Base-by-base conservation (phyloP, 2,797 vertebrate species). In the Lophotriccus pileatus region DNA sequence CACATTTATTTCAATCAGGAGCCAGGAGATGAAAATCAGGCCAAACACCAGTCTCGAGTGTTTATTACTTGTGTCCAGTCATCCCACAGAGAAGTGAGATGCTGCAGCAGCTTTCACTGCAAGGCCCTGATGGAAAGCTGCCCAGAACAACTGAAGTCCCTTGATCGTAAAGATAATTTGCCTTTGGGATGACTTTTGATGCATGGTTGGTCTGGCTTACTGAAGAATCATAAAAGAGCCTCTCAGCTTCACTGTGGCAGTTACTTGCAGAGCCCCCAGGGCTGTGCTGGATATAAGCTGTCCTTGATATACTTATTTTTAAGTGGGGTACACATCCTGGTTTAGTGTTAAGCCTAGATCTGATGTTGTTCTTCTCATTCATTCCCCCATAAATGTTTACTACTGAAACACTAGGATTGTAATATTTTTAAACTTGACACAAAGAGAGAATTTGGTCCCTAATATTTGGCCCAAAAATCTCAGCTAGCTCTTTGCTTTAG, bases 21-120 rank as follows among this genome's bases (percentile, higher is more conserved):
- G 85, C 72, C 89, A 93, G 95, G 52, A 93, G 95, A 96, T 50
- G 77, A 84, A 93, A 95, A 91, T 94, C 89, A 94, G 91, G 80
- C 91, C 85, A 88, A 91, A 79, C 77, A 86, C 66, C 79, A 92
- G 93, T 78, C 91, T 79, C 2, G 4, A 63, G 90, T 60, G 4
- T 84, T 95, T 95, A 91, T 89, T 91, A 90, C 67, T 92, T 56
- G 56, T 84, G 94, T 76, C 91, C 94, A 86, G 87, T 90, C 91
- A 89, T 84, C 90, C 94, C 6, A 30, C 83, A 89, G 90, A 95
- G 83, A 60, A 90, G 56, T 15, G 88, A 89, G 82, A 92, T 62
- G 59, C 63, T 93, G 80, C 82, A 86, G 93, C 37, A 91, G 87
- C 82, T 91, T 76, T 93, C 14, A 3, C 64, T 94, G 19, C 12